These are phyloP conservation scores for Anguilla anguilla DNA, from an alignment of 2,797 vertebrate species.

Conservation along the genomic window DNA sequence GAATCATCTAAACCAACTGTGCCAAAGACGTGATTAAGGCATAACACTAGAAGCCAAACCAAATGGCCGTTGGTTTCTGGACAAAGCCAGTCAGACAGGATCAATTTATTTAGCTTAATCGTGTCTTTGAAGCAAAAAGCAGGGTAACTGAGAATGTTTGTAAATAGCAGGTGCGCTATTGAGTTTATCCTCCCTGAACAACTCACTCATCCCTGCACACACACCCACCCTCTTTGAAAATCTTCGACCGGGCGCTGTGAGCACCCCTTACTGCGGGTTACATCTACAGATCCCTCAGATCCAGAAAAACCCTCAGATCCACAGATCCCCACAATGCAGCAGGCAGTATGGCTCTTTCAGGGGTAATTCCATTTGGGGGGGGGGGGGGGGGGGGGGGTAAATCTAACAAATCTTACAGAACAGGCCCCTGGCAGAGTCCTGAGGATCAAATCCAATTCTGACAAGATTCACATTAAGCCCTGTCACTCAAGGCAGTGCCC, in stretches of 20 bases:
- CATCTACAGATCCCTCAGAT: slow-evolving; percentile 69
- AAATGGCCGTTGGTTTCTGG: slow-evolving; percentile 38
- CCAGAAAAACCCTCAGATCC: slow-evolving; percentile 68
- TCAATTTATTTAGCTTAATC: slow-evolving; percentile 63
- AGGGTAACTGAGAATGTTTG: slow-evolving; percentile 43
- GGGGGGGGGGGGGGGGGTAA: slow-evolving; percentile 63
- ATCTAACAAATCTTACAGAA: slow-evolving; percentile 82
- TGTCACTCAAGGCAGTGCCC: slow-evolving; percentile 86
- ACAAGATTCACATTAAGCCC: slow-evolving; percentile 87
- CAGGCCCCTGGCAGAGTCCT: slow-evolving; percentile 79
- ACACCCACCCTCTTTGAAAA: slow-evolving; percentile 49
- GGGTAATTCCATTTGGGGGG: slow-evolving; percentile 81
- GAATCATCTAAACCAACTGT: neutral
- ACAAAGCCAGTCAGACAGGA: slow-evolving; percentile 56
- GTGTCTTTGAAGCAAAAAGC: slow-evolving; percentile 54
- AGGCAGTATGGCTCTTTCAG: slow-evolving; percentile 65
- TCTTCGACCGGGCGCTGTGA: slow-evolving; percentile 70
- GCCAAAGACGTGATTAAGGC: slow-evolving; percentile 25
- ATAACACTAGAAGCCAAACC: neutral
- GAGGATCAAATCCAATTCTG: slow-evolving; percentile 93
- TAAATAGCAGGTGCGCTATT: slow-evolving; percentile 57
- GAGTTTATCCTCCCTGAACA: slow-evolving; percentile 18
- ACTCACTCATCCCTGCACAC: neutral
- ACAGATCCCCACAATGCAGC: slow-evolving; percentile 71
- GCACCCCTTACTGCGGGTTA: slow-evolving; percentile 72